phyloP scores from a whole-genome alignment of 37 sponge, comb jelly and placozoan species.

The Haliclona indistincta region DNA sequence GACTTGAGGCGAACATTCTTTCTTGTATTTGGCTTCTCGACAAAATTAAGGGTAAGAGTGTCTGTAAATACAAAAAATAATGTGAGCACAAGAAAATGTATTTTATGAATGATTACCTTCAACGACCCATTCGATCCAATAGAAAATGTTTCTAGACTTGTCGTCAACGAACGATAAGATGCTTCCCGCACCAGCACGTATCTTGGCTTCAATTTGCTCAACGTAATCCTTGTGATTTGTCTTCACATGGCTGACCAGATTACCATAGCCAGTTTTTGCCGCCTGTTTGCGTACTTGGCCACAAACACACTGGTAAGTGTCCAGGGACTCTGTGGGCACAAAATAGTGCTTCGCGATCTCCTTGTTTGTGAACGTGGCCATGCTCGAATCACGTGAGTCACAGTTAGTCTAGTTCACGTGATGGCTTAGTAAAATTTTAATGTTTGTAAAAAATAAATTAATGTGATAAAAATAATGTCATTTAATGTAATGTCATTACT shows the following conservation, averaged over 20 bases:
- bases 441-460: not conserved
- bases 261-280: not conserved
- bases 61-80: not conserved
- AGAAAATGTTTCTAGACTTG: not conserved
- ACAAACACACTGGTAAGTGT: not conserved
- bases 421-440: not conserved
- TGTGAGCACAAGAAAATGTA: too few relatives aligned
- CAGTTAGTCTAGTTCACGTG: not conserved
- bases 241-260: constrained; percentile 12
- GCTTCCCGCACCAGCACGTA: not conserved
- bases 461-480: constrained; percentile 3
- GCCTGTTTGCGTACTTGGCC: constrained; percentile 5
- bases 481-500: not conserved
- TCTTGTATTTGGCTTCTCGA: not conserved
- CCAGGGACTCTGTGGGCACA: not conserved
- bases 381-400: too few relatives aligned
- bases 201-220: not conserved
- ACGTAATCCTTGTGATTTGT: not conserved
- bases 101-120: not conserved
- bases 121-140: constrained; percentile 25
- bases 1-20: not conserved
- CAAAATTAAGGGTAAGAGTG: not conserved
- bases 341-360: not conserved
- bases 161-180: not conserved
- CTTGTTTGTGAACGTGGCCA: too few relatives aligned